phyloP scores from a whole-genome alignment of 1,140 invertebrate species.

The Lepidurus arcticus region DNA sequence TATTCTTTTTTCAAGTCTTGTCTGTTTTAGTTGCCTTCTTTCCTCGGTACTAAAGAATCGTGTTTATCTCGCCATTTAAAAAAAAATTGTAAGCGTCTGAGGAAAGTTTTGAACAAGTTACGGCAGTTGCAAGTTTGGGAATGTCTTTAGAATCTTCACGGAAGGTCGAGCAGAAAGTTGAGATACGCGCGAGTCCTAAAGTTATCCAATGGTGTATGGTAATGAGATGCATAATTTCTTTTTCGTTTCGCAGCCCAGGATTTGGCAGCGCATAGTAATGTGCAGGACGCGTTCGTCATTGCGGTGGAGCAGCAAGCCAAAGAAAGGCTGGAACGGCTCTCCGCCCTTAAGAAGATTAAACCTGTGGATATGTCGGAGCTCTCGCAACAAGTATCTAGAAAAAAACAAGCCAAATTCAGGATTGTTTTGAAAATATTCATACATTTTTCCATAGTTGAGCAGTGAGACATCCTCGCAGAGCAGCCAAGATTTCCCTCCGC shows the following conservation, averaged over 20 bases:
- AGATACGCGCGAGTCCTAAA: too few species aligned
- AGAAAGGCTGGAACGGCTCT: conserved; percentile 81
- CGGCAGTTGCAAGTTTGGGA: too few species aligned
- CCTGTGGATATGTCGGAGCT: conserved; percentile 93
- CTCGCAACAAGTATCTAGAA: conserved; percentile 66
- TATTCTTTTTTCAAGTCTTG: too few species aligned
- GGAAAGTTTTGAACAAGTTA: too few species aligned
- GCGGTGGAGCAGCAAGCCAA: conserved; percentile 87
- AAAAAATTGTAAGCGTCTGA: too few species aligned
- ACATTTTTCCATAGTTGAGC: conserved; percentile 8
- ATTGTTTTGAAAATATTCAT: background rate
- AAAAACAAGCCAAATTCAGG: background rate
- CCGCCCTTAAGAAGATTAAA: conserved; percentile 81
- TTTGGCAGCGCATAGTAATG: conserved; percentile 70
- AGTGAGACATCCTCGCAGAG: background rate
- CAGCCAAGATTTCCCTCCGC: conserved; percentile 3
- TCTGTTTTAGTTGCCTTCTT: too few species aligned
- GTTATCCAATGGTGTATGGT: background rate
- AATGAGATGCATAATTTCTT: background rate
- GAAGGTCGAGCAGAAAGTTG: too few species aligned
- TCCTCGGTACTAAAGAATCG: too few species aligned
- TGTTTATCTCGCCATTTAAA: too few species aligned
- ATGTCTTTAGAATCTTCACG: too few species aligned
- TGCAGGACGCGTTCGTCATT: conserved; percentile 95
- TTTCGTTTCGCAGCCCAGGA: conserved; percentile 64